Evolutionary conservation across 2,113 vertebrate species (phyloP), one percentile per base, ranked within the genome.

Genomic region (Microtus montanus): DNA sequence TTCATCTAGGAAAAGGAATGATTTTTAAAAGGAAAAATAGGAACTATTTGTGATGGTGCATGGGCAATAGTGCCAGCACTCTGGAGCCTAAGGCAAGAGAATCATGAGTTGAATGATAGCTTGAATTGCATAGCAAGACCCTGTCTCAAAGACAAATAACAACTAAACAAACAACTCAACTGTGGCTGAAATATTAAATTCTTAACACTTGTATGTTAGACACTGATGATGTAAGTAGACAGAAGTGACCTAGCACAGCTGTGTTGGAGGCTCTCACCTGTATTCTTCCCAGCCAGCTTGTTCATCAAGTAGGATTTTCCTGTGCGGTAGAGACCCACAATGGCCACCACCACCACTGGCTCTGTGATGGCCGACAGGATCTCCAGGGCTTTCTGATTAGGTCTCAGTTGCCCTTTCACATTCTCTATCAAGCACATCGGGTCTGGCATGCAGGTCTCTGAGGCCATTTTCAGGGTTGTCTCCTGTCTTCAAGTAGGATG

Each of bases 221-320:
- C 4, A 44, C 41, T 26, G 24, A 77, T 17, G 35, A 28, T 49
- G 7, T 26, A 41, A 0, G 14, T 64, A 7, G 15, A 64, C 2
- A 33, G 4, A 66, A 8, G 82, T 14, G 38, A 85, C 83, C 9
- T 38, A 47, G 5, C 28, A 49, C 1, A n/a, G 83, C 10, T 49
- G 7, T 49, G 63, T 30, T 70, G 84, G 44, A n/a, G 41, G 30
- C 19, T 52, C 84, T 86, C 64, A 86, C 64, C 84, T 14, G 64
- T 70, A 0, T 33, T 70, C 84, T 86, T 86, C 44, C 64, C 63
- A 49, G 64, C 84, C 30, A 86, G 84, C 33, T n/a, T 49, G 6
- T 86, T 86, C 84, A 86, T 86, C 84, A 86, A 33, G 63, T 86
- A 86, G 84, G 84, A 86, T 70, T 86, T 86, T 0, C 84, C 84